These are phyloP conservation scores for Lepas anatifera DNA, from an alignment of 2,888 invertebrate genomes.

Conservation along the genomic window DNA sequence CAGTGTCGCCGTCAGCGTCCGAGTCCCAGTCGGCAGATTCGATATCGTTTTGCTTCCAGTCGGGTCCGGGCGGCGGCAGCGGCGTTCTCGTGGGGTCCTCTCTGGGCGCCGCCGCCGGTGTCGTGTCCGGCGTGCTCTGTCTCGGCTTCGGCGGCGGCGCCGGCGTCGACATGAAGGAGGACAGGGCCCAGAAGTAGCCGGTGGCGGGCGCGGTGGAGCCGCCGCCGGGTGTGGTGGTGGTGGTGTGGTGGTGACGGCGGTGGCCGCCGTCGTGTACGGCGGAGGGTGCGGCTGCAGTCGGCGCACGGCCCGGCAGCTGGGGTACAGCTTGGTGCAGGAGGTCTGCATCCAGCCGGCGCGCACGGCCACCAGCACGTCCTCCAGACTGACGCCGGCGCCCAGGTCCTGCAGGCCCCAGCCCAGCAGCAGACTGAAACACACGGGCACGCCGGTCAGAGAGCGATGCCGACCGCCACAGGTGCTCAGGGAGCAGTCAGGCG, in stretches of 20 bases:
- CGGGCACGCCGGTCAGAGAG: not conserved
- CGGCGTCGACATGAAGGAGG: not conserved
- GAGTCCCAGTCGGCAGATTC: no score
- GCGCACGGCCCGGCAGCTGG: conserved; percentile 20
- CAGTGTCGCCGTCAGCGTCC: no score
- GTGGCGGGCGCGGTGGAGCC: not conserved
- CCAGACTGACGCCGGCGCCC: conserved; percentile 20
- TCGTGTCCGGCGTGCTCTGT: no score
- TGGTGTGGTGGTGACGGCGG: not conserved
- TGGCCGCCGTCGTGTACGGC: no score
- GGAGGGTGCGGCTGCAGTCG: not conserved
- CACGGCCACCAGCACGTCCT: conserved; percentile 24
- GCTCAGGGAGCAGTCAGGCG: no score
- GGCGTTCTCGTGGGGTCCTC: no score
- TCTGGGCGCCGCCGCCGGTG: no score
- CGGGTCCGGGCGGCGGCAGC: no score
- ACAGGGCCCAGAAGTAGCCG: conserved; percentile 1
- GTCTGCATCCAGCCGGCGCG: conserved; percentile 26
- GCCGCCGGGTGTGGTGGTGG: not conserved
- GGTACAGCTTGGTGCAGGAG: conserved; percentile 23
- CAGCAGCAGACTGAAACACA: conserved; percentile 13
- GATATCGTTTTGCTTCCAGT: no score
- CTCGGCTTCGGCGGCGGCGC: not conserved
- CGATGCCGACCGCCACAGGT: not conserved
- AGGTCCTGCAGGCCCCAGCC: conserved; percentile 21